Evolutionary conservation across 2,888 invertebrate genomes (phyloP), one percentile per base, ranked within the genome.

Genomic region (Capitulum mitella): DNA sequence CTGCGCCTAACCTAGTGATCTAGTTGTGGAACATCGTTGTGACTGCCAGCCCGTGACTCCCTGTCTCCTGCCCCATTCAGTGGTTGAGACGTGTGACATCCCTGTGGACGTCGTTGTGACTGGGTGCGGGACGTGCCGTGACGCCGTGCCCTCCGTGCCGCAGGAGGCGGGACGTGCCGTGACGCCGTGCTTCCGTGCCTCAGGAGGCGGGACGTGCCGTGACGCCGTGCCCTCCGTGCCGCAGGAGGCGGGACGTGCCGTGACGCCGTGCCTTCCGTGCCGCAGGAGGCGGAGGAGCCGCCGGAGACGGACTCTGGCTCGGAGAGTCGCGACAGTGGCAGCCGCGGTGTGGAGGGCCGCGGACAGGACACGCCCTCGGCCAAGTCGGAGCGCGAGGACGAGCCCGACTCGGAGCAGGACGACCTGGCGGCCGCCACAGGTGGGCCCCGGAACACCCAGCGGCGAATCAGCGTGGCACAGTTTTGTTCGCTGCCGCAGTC

Each of bases 361-460:
- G 70, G 70, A 1, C 70, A 40, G 40, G 70, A 70, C 70, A 70
- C 70, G 37, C 37, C 70, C 26, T 37, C 37, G n/a, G 76, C 46
- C 76, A 46, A 76, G 29, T 29, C 46, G 19, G 32, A 75, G 76
- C 10, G 76, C 14, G 76, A 76, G 29, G 76, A 76, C 29, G 76
- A 76, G 76, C 46, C 46, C 1, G 76, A 76, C 46, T 76, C 76
- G 76, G 76, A 76, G 46, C 76, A 76, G 46, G 76, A 76, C 16
- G 76, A 76, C 76, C 76, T 76, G 14, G 76, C 76, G 1, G 46
- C 76, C 1, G 75, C 75, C 76, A 76, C 76, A 46, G 76, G 76
- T 76, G 46, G 26, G 70, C n/a, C 29, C 32, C 58, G 29, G 61
- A 83, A 91, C 51, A 16, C 12, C 51, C 26, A 19, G 16, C 6